A percentile compares a stretch with the other conserved stretches of the same genome.
These are phyloP conservation scores for Acronicta aceris DNA, from an alignment of 2,888 invertebrate genomes.

Conservation along the genomic window DNA sequence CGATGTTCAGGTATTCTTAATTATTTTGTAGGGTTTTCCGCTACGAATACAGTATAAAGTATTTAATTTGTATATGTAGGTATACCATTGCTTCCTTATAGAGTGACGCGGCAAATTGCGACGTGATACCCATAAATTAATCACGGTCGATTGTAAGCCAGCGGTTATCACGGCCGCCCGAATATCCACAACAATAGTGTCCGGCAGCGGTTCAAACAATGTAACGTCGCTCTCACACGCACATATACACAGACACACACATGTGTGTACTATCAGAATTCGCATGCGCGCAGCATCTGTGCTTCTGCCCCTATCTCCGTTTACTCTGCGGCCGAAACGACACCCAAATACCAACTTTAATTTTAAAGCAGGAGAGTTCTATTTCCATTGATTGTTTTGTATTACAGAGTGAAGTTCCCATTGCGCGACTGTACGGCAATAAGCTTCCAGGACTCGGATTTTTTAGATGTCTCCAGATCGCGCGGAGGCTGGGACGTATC, in stretches of 20 bases:
- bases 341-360: conserved; percentile 46
- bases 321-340: conserved; percentile 54
- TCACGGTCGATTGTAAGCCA: conserved; percentile 70
- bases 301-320: conserved; percentile 78
- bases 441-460: conserved; percentile 85
- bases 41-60: too few relatives aligned
- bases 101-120: conserved; percentile 48
- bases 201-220: conserved; percentile 79
- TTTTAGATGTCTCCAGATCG: conserved; percentile 85
- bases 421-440: conserved; percentile 79
- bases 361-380: conserved; percentile 21
- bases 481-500: conserved; percentile 78
- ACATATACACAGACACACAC: conserved; percentile 56
- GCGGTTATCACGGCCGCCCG: conserved; percentile 68
- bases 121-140: conserved; percentile 65
- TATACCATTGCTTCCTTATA: conserved; percentile 32
- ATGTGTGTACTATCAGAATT: conserved; percentile 63
- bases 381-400: conserved; percentile 28
- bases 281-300: conserved; percentile 89
- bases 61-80: background rate
- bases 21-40: too few relatives aligned
- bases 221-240: conserved; percentile 69
- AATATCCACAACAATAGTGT: conserved; percentile 82
- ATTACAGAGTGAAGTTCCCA: conserved; percentile 63
- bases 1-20: too few relatives aligned